Evolutionary conservation across 2,888 invertebrate genomes (phyloP).

Genomic region (Torymus texanus): DNA sequence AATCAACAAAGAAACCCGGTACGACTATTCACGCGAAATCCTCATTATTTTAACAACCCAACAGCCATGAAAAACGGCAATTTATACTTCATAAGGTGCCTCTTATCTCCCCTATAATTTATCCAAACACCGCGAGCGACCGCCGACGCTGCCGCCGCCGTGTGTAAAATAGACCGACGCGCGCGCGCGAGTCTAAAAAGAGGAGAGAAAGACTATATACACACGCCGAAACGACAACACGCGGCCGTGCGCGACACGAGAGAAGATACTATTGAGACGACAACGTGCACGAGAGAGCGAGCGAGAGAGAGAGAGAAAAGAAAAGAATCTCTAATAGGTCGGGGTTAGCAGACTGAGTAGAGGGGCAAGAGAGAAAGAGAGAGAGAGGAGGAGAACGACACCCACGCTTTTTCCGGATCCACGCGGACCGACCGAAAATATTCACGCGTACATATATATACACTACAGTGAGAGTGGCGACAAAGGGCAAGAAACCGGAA

Average conservation of each 20-base stretch:
- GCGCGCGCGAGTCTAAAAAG: too few species aligned
- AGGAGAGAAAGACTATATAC: too few species aligned
- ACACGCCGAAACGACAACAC: background rate
- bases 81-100: background rate
- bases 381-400: conserved; percentile 46
- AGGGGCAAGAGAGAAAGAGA: conserved; percentile 36
- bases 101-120: too few species aligned
- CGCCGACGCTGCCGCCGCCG: too few species aligned
- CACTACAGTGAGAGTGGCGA: conserved; percentile 42
- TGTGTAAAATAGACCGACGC: too few species aligned
- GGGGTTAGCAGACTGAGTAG: conserved; percentile 61
- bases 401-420: conserved; percentile 65
- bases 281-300: too few species aligned
- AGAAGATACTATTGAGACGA: conserved; percentile 5
- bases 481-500: conserved; percentile 68
- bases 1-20: too few species aligned
- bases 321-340: conserved; percentile 59
- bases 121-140: too few species aligned
- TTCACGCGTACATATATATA: conserved; percentile 55
- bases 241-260: background rate
- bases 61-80: too few species aligned
- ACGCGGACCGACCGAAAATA: conserved; percentile 66
- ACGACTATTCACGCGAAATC: too few species aligned
- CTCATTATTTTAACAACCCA: too few species aligned
- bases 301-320: conserved; percentile 50